Evolutionary conservation across 2,888 invertebrate genomes (phyloP).

Genomic region (Idaea aversata): DNA sequence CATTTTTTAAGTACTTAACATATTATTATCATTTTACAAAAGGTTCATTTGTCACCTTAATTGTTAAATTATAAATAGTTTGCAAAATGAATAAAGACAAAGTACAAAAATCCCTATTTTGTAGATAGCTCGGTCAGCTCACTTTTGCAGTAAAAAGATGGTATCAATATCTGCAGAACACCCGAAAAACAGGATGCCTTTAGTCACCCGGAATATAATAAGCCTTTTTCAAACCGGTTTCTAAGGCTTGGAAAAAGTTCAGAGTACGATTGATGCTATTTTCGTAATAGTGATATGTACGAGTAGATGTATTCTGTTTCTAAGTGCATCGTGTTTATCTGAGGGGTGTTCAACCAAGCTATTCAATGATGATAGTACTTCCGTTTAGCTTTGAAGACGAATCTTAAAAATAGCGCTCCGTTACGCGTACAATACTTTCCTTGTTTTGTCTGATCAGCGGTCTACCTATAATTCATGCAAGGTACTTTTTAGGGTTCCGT

Average conservation of each 20-base stretch:
- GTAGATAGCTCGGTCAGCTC: too few relatives aligned
- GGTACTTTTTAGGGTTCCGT: too few relatives aligned
- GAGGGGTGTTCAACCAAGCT: slow-evolving; percentile 53
- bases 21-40: too few relatives aligned
- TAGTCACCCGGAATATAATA: too few relatives aligned
- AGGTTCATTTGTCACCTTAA: too few relatives aligned
- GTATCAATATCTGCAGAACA: too few relatives aligned
- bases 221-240: neutral
- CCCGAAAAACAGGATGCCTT: too few relatives aligned
- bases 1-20: too few relatives aligned
- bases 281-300: slow-evolving; percentile 55
- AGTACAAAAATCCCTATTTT: too few relatives aligned
- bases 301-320: slow-evolving; percentile 37
- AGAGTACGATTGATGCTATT: slow-evolving; percentile 53
- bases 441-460: neutral
- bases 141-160: too few relatives aligned
- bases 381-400: slow-evolving; percentile 41
- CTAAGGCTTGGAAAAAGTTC: slow-evolving; percentile 31
- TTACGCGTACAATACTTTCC: slow-evolving; percentile 2
- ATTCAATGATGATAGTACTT: slow-evolving; percentile 52
- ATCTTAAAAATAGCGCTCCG: slow-evolving; percentile 37
- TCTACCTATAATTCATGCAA: neutral
- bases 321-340: slow-evolving; percentile 68
- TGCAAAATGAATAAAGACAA: too few relatives aligned
- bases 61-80: too few relatives aligned